Base-by-base conservation (phyloP, 2,888 invertebrate genomes). In the Pammene aurita region DNA sequence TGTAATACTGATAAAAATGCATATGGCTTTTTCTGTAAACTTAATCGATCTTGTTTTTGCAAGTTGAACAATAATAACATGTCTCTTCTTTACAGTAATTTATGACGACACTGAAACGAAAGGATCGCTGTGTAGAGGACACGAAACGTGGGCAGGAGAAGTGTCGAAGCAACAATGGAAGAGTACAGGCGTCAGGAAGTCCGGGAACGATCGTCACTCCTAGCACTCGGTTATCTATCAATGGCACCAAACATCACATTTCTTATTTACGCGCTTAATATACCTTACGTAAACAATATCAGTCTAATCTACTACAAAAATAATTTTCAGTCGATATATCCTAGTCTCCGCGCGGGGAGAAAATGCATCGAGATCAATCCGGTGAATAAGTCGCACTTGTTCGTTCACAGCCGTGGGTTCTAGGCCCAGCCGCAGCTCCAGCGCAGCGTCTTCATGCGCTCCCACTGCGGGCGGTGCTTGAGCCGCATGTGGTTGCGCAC, bases 401-500 rank as follows among this genome's bases (percentile, higher is more conserved):
- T 76, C 76, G 72, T 77, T 80, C 78, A 79, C 78, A 77, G 80
- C 77, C 80, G 76, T 75, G 71, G 67, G 68, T 66, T 9, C 77
- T 84, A 80, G 72, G 87, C 90, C 94, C 89, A 93, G 71, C 92
- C 94, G 84, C 94, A 94, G 80, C 95, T 94, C 96, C 96, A 95
- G 82, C 95, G 95, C 74, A 96, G 93, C 67, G 96, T 95, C 91
- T 97, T 97, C 95, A 97, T 97, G 85, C 94, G 94, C 82, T 96
- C 95, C 97, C 96, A 97, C 83, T 96, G 96, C 76, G 94, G 91
- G 58, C 95, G 94, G 88, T 97, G 97, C 87, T 97, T 97, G 81
- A 96, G 94, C 78, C 97, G 93, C 96, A 97, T 96, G 89, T 97
- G 96, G 92, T 97, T 97, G 79, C 96, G 94, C 76, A 97, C 97